A percentile compares a stretch with the other conserved stretches of the same genome.
These are phyloP conservation scores for Vollenhovia emeryi DNA, from an alignment of 1,140 invertebrate genomes.

Conservation along the genomic window DNA sequence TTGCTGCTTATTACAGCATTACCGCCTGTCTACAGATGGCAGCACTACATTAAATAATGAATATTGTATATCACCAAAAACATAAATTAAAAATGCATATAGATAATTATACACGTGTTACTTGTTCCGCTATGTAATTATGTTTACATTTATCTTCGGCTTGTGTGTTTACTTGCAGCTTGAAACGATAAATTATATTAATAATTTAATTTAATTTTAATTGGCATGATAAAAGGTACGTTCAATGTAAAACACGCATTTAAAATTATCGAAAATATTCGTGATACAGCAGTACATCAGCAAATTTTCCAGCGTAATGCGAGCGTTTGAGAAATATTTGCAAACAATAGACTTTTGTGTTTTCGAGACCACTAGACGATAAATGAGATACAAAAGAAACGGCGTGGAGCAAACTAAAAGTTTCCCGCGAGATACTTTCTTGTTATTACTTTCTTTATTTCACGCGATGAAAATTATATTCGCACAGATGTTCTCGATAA, in stretches of 20 bases:
- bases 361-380: neutral
- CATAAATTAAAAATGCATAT: neutral
- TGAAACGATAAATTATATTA: neutral
- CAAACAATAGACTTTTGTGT: slow-evolving; percentile 35
- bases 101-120: neutral
- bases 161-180: neutral
- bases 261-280: neutral
- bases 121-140: neutral
- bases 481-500: slow-evolving; percentile 5
- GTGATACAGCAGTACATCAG: neutral
- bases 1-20: neutral
- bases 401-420: neutral
- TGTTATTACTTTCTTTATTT: slow-evolving; percentile 26
- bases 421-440: slow-evolving; percentile 13
- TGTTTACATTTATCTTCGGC: no score
- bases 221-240: neutral
- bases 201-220: neutral
- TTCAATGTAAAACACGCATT: neutral
- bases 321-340: neutral
- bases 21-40: slow-evolving; percentile 8
- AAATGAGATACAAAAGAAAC: neutral
- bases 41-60: slow-evolving; percentile 10
- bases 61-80: neutral
- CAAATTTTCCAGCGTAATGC: neutral
- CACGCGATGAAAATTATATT: neutral